phyloP scores from a whole-genome alignment of 1,140 invertebrate genomes.

The Centruroides sculpturatus region DNA sequence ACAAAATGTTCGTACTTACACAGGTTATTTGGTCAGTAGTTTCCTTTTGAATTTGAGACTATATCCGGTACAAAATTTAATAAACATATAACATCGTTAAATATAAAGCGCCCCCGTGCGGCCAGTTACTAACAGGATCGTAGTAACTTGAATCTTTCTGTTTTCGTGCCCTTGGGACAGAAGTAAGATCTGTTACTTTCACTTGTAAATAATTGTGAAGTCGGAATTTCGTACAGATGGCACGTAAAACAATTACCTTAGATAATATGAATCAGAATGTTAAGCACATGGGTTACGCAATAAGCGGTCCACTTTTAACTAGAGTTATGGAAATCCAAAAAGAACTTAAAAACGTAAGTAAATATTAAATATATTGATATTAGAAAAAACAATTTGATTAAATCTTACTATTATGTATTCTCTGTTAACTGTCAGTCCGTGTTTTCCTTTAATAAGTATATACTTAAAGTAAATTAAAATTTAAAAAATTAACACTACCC shows the following conservation, averaged over 20 bases:
- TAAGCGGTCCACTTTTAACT: conserved; percentile 81
- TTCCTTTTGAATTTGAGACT: too few relatives aligned
- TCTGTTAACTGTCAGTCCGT: too few relatives aligned
- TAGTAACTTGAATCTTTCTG: not conserved
- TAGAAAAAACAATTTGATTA: too few relatives aligned
- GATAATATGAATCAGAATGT: conserved; percentile 87
- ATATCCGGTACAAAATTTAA: too few relatives aligned
- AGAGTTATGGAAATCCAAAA: conserved; percentile 43
- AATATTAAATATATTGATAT: not conserved
- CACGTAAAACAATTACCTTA: conserved; percentile 24
- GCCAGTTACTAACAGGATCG: not conserved
- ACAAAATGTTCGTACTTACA: too few relatives aligned
- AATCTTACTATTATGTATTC: too few relatives aligned
- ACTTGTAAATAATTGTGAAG: not conserved
- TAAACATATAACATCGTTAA: not conserved
- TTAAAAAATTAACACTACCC: too few relatives aligned
- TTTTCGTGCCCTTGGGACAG: not conserved
- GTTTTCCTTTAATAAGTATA: too few relatives aligned
- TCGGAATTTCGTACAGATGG: not conserved
- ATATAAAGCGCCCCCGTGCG: not conserved
- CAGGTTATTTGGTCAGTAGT: too few relatives aligned
- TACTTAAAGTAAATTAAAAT: too few relatives aligned
- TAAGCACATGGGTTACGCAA: conserved; percentile 86
- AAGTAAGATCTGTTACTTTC: too few relatives aligned
- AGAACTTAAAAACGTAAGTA: conserved; percentile 36